phyloP scores from a whole-genome alignment of 2,797 vertebrate species.

The Lophius americanus region DNA sequence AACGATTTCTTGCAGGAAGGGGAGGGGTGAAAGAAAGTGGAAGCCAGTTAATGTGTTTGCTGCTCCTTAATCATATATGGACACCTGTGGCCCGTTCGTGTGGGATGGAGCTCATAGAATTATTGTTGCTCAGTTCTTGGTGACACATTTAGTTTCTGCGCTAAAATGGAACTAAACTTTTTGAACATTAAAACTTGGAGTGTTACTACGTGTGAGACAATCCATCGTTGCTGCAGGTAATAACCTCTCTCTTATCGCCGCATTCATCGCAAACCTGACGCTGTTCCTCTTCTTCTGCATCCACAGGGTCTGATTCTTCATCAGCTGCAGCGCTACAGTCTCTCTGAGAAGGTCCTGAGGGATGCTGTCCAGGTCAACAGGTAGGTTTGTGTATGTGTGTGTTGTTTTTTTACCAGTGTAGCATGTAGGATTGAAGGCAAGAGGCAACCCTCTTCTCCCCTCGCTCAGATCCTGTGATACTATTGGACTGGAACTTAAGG shows the following conservation, averaged over 20 bases:
- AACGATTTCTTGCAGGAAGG: not conserved
- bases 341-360: conserved; percentile 95
- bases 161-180: not conserved
- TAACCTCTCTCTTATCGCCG: too few relatives aligned
- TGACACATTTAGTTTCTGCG: not conserved
- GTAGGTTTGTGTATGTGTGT: conserved; percentile 40
- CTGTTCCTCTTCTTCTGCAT: not conserved
- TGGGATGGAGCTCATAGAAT: not conserved
- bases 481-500: too few relatives aligned
- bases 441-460: too few relatives aligned
- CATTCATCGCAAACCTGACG: not conserved
- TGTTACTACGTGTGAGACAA: not conserved
- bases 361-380: conserved; percentile 96
- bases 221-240: too few relatives aligned
- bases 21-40: not conserved
- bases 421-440: not conserved
- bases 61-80: not conserved
- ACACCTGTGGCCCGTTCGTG: not conserved
- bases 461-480: too few relatives aligned
- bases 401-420: not conserved
- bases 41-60: not conserved
- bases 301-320: conserved; percentile 93
- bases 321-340: conserved; percentile 92
- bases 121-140: not conserved
- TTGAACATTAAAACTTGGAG: not conserved